These are phyloP conservation scores for Coregonus ussuriensis DNA, from an alignment of 2,797 vertebrate genomes.

Conservation along the genomic window DNA sequence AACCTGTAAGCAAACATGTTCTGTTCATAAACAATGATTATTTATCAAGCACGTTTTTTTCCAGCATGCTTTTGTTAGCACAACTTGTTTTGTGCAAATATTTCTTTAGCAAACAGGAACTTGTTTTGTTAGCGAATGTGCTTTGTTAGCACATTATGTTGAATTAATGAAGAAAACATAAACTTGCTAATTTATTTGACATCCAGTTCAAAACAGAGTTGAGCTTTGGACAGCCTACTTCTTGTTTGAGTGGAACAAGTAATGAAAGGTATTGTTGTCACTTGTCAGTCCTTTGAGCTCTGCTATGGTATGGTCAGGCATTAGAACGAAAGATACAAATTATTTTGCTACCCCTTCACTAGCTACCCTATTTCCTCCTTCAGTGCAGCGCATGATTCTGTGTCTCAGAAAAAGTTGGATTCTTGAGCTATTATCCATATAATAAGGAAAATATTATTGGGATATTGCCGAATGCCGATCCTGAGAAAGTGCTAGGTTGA, in stretches of 20 bases:
- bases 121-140: slow-evolving; percentile 10
- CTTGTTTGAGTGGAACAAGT: background rate
- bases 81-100: slow-evolving; percentile 13
- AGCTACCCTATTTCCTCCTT: background rate
- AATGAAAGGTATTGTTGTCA: background rate
- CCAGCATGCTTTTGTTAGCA: slow-evolving; percentile 43
- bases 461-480: background rate
- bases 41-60: background rate
- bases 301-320: background rate
- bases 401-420: background rate
- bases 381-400: background rate
- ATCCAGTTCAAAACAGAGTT: background rate
- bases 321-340: background rate
- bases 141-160: background rate
- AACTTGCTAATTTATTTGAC: background rate
- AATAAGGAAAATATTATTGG: background rate
- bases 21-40: slow-evolving; percentile 10
- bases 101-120: slow-evolving; percentile 12
- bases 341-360: background rate
- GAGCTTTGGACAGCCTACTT: background rate
- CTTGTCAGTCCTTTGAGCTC: background rate
- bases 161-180: background rate
- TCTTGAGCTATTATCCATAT: background rate
- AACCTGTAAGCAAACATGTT: background rate
- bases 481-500: background rate